phyloP scores from a whole-genome alignment of 2,797 vertebrate species.

The Allobates femoralis region DNA sequence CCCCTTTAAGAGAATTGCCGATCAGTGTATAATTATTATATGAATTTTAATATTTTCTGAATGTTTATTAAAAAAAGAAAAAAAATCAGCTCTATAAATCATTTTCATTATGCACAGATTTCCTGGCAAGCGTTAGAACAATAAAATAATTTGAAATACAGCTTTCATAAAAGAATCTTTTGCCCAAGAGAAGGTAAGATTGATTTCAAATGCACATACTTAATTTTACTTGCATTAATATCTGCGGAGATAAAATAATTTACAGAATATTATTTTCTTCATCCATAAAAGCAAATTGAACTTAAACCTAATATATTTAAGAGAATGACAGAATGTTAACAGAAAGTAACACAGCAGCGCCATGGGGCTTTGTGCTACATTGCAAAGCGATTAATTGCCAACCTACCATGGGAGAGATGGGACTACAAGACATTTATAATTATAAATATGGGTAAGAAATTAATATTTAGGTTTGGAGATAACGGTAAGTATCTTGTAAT shows the following conservation, averaged over 20 bases:
- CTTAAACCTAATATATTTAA: constrained; percentile 47
- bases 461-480: constrained; percentile 21
- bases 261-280: constrained; percentile 38
- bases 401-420: neutral
- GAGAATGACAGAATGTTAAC: constrained; percentile 39
- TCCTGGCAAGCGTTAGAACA: constrained; percentile 7
- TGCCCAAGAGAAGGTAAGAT: constrained; percentile 28
- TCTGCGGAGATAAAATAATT: constrained; percentile 43
- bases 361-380: constrained; percentile 37
- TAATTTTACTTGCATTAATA: constrained; percentile 45
- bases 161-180: constrained; percentile 41
- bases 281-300: constrained; percentile 40
- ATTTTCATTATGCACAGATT: constrained; percentile 42
- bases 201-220: constrained; percentile 37
- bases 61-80: constrained; percentile 32
- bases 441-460: constrained; percentile 30
- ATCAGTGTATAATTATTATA: neutral
- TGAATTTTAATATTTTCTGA: constrained; percentile 14
- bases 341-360: constrained; percentile 40
- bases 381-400: constrained; percentile 34
- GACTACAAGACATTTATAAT: constrained; percentile 22
- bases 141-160: constrained; percentile 48
- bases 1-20: too few relatives aligned
- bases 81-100: neutral
- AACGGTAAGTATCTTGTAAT: neutral